Base-by-base conservation (phyloP, 1,140 invertebrate genomes). In the Thaumetopoea pityocampa region DNA sequence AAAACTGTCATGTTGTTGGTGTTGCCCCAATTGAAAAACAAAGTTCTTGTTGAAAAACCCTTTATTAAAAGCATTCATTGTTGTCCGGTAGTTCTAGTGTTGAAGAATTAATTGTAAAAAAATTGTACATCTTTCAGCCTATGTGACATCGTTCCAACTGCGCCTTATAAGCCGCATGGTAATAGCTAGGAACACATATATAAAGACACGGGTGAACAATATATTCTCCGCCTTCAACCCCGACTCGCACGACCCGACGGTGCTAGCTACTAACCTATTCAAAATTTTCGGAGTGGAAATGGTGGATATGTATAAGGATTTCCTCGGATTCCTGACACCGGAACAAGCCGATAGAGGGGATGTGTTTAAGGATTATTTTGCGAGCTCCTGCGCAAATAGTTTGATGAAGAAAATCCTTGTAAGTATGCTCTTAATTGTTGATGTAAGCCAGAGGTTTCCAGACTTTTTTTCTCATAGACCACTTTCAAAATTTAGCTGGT, bases 311-410 rank as follows among this genome's bases (percentile, higher is more conserved):
- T 76, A 61, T 10, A 74, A 50, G 3, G 78, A 79, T 14, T 79
- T 82, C 32, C 8, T 73, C 0, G 52, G 53, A 1, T 73, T 77
- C 16, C 38, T 82, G 1, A 82, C 65, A 2, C 45, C 71, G 0
- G 62, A 76, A 12, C 78, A 82, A 37, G 78, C 70, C 6, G 70
- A 71, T 0, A 49, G 33, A 3, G 22, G 67, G 2, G 55, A 56
- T 6, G 42, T 45, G n/a, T 82, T 70, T 28, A 55, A 52, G 17
- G 64, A 71, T 32, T 76, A 79, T 42, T 76, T 82, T 16, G 37
- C 54, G 1, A 40, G 56, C 1, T 64, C 60, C 4, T 67, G 65
- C 44, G 36, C 65, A 8, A 33, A 38, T 5, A 55, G 62, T 30
- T 43, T 79, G 4, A 33, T 81, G 3, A 43, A 40, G 11, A 69